These are phyloP conservation scores for Dicranocentrus wangi DNA, from an alignment of 2,888 invertebrate species.

Conservation along the genomic window DNA sequence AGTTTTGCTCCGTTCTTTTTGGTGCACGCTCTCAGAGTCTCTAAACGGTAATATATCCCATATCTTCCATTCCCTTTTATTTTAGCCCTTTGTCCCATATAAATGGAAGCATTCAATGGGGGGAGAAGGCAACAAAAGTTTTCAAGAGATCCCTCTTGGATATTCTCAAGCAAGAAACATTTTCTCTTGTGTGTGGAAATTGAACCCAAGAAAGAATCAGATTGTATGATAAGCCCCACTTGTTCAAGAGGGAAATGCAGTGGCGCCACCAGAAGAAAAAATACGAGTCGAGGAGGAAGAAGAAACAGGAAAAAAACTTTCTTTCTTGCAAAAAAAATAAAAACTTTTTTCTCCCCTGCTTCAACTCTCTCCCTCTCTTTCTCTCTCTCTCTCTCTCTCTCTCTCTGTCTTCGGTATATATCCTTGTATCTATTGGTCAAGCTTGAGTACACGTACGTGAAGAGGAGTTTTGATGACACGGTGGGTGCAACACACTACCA, in stretches of 20 bases:
- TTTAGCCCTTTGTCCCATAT: too few relatives aligned
- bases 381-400: background rate
- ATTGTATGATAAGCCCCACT: conserved; percentile 14
- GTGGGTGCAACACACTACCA: background rate
- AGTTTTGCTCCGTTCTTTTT: too few relatives aligned
- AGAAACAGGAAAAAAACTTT: conserved; percentile 7
- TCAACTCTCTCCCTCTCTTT: background rate
- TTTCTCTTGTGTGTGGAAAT: too few relatives aligned
- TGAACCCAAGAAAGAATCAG: background rate
- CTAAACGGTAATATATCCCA: too few relatives aligned
- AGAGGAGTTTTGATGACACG: background rate
- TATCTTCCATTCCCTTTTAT: too few relatives aligned
- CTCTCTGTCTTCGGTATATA: background rate
- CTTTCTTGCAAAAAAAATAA: background rate
- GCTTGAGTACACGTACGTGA: background rate
- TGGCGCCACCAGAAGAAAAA: conserved; percentile 47
- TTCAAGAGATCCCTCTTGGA: too few relatives aligned
- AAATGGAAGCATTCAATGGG: too few relatives aligned
- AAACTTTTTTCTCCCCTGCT: background rate
- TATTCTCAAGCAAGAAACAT: too few relatives aligned
- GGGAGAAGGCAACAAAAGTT: too few relatives aligned
- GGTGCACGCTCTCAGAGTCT: too few relatives aligned
- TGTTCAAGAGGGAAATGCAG: conserved; percentile 32
- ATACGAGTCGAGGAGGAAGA: conserved; percentile 10
- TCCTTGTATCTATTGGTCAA: conserved; percentile 12